A percentile compares a stretch with the other conserved stretches of the same genome.
Conservation (phyloP, 2,113 vertebrate genomes). For the Illadopsis cleaveri region DNA sequence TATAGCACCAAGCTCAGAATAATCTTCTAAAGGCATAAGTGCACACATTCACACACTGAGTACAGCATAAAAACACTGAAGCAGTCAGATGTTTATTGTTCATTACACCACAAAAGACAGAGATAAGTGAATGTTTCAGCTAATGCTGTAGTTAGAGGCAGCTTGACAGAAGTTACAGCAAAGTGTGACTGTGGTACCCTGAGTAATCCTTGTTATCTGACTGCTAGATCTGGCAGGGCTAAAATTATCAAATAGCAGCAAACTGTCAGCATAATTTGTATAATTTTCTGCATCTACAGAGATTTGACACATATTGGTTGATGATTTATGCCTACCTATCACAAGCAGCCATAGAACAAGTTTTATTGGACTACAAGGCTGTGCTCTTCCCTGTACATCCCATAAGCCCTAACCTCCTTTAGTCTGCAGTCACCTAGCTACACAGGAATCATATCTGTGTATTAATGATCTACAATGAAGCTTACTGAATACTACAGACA, state of each 20-base stretch:
- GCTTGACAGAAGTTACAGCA: not conserved
- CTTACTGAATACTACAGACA: not conserved
- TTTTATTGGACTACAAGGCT: not conserved
- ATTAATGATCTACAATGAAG: not conserved
- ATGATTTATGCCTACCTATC: not conserved
- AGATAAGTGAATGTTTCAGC: not conserved
- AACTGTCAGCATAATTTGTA: not conserved
- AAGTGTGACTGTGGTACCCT: not conserved
- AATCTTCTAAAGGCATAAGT: not conserved
- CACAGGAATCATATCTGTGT: not conserved
- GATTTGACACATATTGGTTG: not conserved
- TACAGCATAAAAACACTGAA: not conserved
- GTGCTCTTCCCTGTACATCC: not conserved
- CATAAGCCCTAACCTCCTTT: rapidly evolving
- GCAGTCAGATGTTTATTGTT: not conserved
- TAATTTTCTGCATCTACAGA: not conserved
- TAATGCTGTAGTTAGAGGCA: not conserved
- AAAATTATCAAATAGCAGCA: not conserved
- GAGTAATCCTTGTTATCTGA: not conserved
- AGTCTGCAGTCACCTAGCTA: not conserved
- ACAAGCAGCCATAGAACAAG: not conserved
- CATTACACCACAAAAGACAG: not conserved
- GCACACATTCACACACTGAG: not conserved
- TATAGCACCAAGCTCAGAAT: not conserved
- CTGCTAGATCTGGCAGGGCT: not conserved